Base-by-base conservation (phyloP, 2,113 vertebrate genomes). In the Piprites chloris region DNA sequence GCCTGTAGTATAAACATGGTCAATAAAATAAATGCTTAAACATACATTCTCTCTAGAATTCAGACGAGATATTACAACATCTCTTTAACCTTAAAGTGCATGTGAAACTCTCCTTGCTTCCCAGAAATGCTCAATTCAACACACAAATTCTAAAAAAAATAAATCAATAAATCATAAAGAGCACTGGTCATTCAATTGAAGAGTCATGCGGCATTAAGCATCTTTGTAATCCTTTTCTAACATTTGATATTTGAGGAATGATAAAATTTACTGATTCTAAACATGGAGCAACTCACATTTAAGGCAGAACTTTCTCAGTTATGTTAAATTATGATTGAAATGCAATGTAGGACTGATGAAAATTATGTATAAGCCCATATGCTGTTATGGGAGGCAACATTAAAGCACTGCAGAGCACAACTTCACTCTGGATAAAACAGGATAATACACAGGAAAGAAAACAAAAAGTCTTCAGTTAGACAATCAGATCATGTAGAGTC, bases 381-480 rank as follows among this genome's bases (percentile, higher is more conserved):
- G 5, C 12, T 65, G 2, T 59, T 62, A 65, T 6, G 4, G 27
- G 19, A 83, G 37, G 9, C 37, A 77, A 58, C 0, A 1, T 15
- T 55, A 72, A 67, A 79, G 30, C 33, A 39, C 44, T 47, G 37
- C 11, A 78, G 61, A 89, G 23, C 18, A 74, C 13, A 66, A 18
- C 5, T 62, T 86, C n/a, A 49, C 13, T 56, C 15, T 37, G n/a
- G 15, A 69, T 71, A 58, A 65, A 94, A 55, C 12, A 84, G 12
- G 26, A 8, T 15, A 69, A 41, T 33, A 53, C 7, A 61, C 8
- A 37, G 19, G 32, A 61, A 82, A 77, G 3, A 62, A 71, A 50
- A 28, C 7, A 62, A 35, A 59, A 37, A 59, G 5, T 22, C 9
- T 58, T 69, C 46, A 41, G 15, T n/a, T 62, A 33, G 11, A 80